Evolutionary conservation across 2,113 vertebrate species (phyloP).

Genomic region (Pelecanoides urinatrix): DNA sequence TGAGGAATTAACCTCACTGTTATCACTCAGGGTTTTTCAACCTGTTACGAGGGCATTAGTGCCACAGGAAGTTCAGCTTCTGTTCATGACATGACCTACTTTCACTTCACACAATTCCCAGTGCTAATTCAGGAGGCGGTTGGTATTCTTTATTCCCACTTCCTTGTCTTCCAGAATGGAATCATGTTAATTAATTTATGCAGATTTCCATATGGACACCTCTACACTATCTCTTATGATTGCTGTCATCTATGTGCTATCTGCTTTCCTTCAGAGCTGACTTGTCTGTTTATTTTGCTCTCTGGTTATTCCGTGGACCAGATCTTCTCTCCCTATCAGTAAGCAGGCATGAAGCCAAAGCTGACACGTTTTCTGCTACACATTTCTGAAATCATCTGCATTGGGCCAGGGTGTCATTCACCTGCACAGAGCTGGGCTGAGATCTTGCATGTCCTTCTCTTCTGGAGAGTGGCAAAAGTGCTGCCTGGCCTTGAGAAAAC

Average conservation of each 20-base stretch:
- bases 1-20: not conserved
- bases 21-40: not conserved
- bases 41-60: not conserved
- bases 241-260: not conserved
- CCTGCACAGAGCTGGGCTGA: not conserved
- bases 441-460: not conserved
- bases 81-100: not conserved
- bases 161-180: not conserved
- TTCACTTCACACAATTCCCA: not conserved
- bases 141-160: not conserved
- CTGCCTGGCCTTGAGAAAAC: not conserved
- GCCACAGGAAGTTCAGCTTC: not conserved
- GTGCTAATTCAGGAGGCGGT: not conserved
- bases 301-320: not conserved
- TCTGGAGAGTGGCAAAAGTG: not conserved
- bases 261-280: not conserved
- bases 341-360: not conserved
- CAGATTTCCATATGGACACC: not conserved
- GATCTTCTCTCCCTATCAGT: not conserved
- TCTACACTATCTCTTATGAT: not conserved
- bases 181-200: not conserved
- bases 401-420: not conserved
- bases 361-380: not conserved
- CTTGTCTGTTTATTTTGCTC: not conserved
- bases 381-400: not conserved